Base-by-base conservation (phyloP, 2,888 invertebrate species). In the Microdon myrmicae region DNA sequence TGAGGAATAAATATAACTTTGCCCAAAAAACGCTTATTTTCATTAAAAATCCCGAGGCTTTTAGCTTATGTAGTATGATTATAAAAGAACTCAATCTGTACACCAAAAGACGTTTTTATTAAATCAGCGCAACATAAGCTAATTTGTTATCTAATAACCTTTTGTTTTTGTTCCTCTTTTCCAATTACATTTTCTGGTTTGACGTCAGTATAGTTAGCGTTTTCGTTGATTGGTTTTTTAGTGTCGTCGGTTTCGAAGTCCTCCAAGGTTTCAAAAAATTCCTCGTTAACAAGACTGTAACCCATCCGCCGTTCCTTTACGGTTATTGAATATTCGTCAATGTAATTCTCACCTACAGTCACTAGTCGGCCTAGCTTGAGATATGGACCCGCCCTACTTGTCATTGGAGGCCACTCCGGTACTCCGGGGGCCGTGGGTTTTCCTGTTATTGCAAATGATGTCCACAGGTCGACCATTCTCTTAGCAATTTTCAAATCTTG, bases 381-480 rank as follows among this genome's bases (percentile, higher is more conserved):
- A 58, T 79, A 80, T 1, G 81, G 81, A 1, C 80, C 79, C 1
- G 75, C 74, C 10, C 74, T 73, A 16, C 72, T 73, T 8, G 55
- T 71, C 74, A 80, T 73, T 2, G 76, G 48, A 0, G 75, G 74
- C 80, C 79, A 81, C 5, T 60, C 54, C 2, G 72, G 73, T 2
- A 73, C 23, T n/a, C 71, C 70, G 1, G 72, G 69, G 2, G 75
- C 74, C 17, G 29, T 48, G 3, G 80, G 80, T 2, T 70, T 68
- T 1, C 79, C 81, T 2, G 68, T 72, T 0, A 71, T 58, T 0
- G 79, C 81, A 59, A 80, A 80, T 2, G 76, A 79, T 1, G 79
- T 75, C 80, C 80, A 81, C 4, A 79, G 59, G 0, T 73, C 70
- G 1, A 84, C 77, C 80, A 84, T 79, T 16, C 79, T 78, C 19